Conservation (phyloP, 2,113 vertebrate genomes). For the Pedionomus torquatus region DNA sequence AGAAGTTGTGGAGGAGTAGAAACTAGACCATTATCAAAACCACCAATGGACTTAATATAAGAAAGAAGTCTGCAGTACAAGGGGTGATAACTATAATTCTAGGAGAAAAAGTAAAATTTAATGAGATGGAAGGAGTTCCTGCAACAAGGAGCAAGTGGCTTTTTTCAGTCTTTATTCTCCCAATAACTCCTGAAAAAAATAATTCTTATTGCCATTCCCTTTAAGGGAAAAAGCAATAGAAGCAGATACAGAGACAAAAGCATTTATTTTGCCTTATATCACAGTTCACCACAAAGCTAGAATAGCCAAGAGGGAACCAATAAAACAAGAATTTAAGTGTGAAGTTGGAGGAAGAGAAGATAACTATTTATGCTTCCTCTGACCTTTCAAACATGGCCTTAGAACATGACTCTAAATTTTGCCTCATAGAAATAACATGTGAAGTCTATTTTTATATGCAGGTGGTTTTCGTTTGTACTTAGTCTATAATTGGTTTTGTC, state of each 20-base stretch:
- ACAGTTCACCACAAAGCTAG: not conserved
- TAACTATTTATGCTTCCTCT: not conserved
- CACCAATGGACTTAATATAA: not conserved
- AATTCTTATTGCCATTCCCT: not conserved
- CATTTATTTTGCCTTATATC: not conserved
- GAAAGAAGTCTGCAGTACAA: not conserved
- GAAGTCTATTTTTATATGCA: not conserved
- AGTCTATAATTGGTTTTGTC: not conserved
- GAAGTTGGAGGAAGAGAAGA: not conserved
- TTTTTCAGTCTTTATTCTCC: not conserved
- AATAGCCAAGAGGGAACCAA: not conserved
- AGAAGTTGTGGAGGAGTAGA: not conserved
- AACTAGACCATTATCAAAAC: not conserved
- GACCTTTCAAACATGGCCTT: not conserved
- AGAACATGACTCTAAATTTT: not conserved
- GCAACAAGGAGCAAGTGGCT: not conserved
- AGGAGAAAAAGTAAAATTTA: not conserved
- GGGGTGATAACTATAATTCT: not conserved
- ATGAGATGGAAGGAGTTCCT: not conserved
- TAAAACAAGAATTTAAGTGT: not conserved
- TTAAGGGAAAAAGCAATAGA: not conserved
- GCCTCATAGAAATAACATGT: not conserved
- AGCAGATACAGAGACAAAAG: not conserved
- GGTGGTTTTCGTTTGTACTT: rapidly evolving
- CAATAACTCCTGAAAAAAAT: not conserved